phyloP scores from a whole-genome alignment of 2,888 invertebrate genomes.

The Junonia oenone region DNA sequence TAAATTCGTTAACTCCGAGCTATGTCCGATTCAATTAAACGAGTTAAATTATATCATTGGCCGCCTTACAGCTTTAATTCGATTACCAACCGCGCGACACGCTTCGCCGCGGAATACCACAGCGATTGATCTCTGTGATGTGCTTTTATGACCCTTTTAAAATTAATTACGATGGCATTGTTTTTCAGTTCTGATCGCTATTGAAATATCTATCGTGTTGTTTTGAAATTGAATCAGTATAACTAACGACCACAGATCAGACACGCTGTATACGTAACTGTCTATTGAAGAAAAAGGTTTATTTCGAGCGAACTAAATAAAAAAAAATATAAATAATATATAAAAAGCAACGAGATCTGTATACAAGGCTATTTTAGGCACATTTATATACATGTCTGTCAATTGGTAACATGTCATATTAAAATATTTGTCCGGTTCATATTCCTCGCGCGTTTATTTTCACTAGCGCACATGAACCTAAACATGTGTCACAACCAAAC shows the following conservation, averaged over 20 bases:
- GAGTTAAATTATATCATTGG: constrained; percentile 75
- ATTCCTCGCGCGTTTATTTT: constrained; percentile 20
- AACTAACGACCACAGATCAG: neutral
- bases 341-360: neutral
- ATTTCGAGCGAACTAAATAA: no score
- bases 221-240: neutral
- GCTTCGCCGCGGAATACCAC: constrained; percentile 45
- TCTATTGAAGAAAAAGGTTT: neutral
- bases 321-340: neutral
- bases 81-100: constrained; percentile 57
- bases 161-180: constrained; percentile 11
- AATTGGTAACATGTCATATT: neutral
- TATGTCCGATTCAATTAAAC: constrained; percentile 70
- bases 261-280: neutral
- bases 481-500: constrained; percentile 74
- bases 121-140: constrained; percentile 22
- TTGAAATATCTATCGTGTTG: neutral
- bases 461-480: constrained; percentile 26
- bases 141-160: constrained; percentile 13
- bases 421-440: constrained; percentile 5
- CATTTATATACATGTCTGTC: neutral
- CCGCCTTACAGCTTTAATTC: constrained; percentile 62
- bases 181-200: neutral
- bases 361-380: neutral
- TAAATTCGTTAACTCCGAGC: constrained; percentile 62